These are phyloP conservation scores for Schizopygopsis pylzovi DNA, from an alignment of 2,797 vertebrate species.

Conservation along the genomic window DNA sequence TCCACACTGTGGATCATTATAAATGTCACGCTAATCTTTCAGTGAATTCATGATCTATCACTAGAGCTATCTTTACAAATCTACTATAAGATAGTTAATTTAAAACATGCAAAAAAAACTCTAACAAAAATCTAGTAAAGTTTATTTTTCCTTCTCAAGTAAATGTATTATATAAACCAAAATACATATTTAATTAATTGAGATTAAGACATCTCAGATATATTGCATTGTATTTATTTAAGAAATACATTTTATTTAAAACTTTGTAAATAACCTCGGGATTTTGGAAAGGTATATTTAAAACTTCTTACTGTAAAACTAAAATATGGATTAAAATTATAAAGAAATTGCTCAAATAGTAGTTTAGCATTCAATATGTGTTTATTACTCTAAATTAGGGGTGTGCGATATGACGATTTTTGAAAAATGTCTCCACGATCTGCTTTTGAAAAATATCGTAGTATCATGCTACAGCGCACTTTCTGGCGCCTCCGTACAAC, in stretches of 20 bases:
- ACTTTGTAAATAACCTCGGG: too few species aligned
- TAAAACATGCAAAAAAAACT: not conserved
- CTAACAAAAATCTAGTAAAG: not conserved
- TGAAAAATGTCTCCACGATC: too few species aligned
- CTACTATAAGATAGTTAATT: not conserved
- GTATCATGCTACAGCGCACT: too few species aligned
- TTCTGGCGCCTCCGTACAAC: too few species aligned
- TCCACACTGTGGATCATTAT: slow-evolving; percentile 9
- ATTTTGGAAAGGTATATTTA: not conserved
- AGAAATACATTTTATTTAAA: not conserved
- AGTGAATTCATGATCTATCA: slow-evolving; percentile 25
- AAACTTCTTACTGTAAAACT: not conserved
- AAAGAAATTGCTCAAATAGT: not conserved
- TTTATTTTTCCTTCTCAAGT: not conserved
- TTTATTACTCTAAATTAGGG: not conserved
- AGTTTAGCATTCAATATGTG: not conserved
- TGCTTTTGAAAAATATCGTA: too few species aligned
- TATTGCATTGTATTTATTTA: not conserved
- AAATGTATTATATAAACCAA: not conserved
- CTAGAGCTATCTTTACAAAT: slow-evolving; percentile 23
- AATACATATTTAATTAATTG: not conserved
- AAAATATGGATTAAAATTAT: not conserved
- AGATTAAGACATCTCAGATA: not conserved
- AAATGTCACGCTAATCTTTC: slow-evolving; percentile 36
- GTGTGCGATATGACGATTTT: too few species aligned